Evolutionary conservation across 2,888 invertebrate genomes (phyloP).

Genomic region (Chelonus formosanus): DNA sequence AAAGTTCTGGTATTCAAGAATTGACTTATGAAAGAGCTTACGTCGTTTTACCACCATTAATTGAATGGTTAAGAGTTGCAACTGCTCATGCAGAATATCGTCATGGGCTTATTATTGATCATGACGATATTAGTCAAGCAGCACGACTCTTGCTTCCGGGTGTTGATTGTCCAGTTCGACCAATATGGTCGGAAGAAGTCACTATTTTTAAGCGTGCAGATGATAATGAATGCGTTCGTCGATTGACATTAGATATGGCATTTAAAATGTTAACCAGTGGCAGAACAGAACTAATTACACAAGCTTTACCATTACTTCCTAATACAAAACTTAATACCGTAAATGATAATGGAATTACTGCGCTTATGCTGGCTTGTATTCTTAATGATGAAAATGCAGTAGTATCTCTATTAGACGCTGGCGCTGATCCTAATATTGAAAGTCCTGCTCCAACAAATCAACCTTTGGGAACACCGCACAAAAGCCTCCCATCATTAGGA

Average conservation of each 20-base stretch:
- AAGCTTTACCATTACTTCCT: slow-evolving; percentile 80
- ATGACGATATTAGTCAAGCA: slow-evolving; percentile 89
- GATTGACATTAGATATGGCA: slow-evolving; percentile 77
- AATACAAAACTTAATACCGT: slow-evolving; percentile 79
- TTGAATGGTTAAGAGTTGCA: slow-evolving; percentile 89
- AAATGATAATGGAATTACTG: slow-evolving; percentile 82
- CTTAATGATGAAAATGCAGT: slow-evolving; percentile 82
- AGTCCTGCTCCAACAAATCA: slow-evolving; percentile 70
- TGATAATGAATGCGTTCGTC: slow-evolving; percentile 70
- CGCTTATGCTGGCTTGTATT: slow-evolving; percentile 84
- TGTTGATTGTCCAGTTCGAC: slow-evolving; percentile 86
- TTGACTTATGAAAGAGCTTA: slow-evolving; percentile 88
- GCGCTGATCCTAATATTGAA: slow-evolving; percentile 84
- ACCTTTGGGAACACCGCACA: slow-evolving; percentile 49
- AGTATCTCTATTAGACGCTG: slow-evolving; percentile 77
- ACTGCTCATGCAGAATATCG: slow-evolving; percentile 85
- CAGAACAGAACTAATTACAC: slow-evolving; percentile 79
- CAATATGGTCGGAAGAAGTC: slow-evolving; percentile 73
- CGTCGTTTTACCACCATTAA: slow-evolving; percentile 85
- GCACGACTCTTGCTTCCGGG: slow-evolving; percentile 86
- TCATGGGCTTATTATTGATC: slow-evolving; percentile 79
- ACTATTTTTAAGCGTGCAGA: slow-evolving; percentile 65
- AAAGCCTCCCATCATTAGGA: slow-evolving; percentile 39
- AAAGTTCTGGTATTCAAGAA: slow-evolving; percentile 71
- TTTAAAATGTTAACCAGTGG: slow-evolving; percentile 85